Evolutionary conservation across 2,113 vertebrate species (phyloP).

Genomic region (Suricata suricatta): DNA sequence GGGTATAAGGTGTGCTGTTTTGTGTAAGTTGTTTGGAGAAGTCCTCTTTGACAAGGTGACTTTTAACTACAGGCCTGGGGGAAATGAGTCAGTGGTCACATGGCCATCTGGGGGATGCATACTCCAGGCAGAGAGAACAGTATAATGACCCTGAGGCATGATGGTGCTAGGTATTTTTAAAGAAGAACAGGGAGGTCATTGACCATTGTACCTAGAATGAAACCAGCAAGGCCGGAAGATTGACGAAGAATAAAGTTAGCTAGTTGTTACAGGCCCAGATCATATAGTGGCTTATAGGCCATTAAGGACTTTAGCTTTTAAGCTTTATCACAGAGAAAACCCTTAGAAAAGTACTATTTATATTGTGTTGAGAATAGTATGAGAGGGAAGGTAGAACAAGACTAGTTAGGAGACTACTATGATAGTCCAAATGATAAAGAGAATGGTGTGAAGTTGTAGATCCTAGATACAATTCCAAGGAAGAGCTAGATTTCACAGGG

Average conservation of each 20-base stretch:
- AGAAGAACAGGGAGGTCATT: not conserved
- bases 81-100: not conserved
- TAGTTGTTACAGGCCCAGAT: not conserved
- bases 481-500: not conserved
- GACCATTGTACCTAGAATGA: not conserved
- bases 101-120: not conserved
- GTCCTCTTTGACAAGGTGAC: not conserved
- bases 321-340: not conserved
- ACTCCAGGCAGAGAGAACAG: not conserved
- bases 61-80: not conserved
- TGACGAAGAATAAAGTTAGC: not conserved
- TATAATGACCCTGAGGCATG: not conserved
- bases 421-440: not conserved
- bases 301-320: not conserved
- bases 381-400: not conserved
- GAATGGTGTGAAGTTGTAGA: not conserved
- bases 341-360: not conserved
- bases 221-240: not conserved
- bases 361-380: not conserved
- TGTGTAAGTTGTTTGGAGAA: not conserved
- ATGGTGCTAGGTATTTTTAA: not conserved
- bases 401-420: not conserved
- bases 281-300: not conserved
- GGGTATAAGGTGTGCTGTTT: not conserved
- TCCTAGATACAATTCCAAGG: not conserved